Percentiles rank a stretch among this genome's conserved stretches.
These are phyloP conservation scores for Macaca mulatta DNA, from an alignment of 2,113 vertebrate species.

Conservation along the genomic window DNA sequence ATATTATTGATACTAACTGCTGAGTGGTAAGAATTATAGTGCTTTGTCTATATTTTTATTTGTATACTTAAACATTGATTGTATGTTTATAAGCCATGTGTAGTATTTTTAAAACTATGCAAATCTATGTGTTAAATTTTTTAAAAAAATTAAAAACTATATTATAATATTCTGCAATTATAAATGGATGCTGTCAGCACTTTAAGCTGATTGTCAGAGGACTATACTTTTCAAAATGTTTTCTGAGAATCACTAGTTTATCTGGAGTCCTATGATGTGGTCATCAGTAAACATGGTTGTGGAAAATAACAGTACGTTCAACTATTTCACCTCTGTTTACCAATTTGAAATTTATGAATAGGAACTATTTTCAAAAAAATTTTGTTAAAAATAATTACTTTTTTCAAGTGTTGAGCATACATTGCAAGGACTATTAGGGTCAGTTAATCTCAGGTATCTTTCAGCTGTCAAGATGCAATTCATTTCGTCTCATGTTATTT, in stretches of 20 bases:
- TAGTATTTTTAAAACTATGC: neutral
- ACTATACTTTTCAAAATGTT: neutral
- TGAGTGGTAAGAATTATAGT: neutral
- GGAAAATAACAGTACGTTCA: neutral
- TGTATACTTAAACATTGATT: neutral
- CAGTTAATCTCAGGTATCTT: neutral
- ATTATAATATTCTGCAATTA: neutral
- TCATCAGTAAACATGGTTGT: neutral
- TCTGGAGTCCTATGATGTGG: neutral
- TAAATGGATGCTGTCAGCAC: neutral
- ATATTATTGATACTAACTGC: neutral
- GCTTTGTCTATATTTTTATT: neutral
- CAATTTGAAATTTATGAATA: neutral
- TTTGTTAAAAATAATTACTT: neutral
- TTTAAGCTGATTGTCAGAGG: neutral
- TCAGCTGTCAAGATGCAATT: neutral
- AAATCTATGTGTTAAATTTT: neutral
- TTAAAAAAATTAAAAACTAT: neutral
- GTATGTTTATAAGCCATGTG: neutral
- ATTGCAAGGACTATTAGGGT: neutral
- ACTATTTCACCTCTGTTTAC: neutral
- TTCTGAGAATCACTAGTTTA: neutral
- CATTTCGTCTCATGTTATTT: neutral
- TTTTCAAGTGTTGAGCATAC: neutral
- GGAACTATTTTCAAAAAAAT: neutral